Percentiles rank a stretch among this genome's conserved stretches.
phyloP scores from a whole-genome alignment of 2,888 invertebrate genomes.

The Serripes groenlandicus region DNA sequence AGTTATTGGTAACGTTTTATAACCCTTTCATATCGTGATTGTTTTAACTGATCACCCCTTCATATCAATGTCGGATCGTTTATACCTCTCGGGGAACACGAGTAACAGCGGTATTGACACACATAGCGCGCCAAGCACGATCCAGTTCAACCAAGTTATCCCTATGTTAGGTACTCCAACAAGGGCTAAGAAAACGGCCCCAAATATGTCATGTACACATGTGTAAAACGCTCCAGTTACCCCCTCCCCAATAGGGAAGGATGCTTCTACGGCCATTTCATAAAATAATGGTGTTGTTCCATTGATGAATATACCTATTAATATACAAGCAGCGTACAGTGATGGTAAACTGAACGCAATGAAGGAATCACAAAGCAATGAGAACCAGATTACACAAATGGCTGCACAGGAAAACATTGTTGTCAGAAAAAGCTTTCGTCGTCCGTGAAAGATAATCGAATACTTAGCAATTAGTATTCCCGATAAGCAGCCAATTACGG shows the following conservation, averaged over 20 bases:
- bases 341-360: conserved; percentile 29
- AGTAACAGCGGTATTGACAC: conserved; percentile 39
- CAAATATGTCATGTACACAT: conserved; percentile 2
- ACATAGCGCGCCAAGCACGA: conserved; percentile 35
- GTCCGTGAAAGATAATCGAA: conserved; percentile 43
- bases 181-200: conserved; percentile 36
- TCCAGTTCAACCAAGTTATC: conserved; percentile 60
- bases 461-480: conserved; percentile 50
- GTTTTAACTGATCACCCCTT: no score
- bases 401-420: conserved; percentile 21
- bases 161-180: conserved; percentile 42
- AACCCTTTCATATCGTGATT: no score
- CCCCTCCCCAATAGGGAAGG: conserved; percentile 58
- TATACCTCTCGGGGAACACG: conserved; percentile 46
- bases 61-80: conserved; percentile 50
- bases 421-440: conserved; percentile 45
- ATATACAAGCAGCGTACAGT: conserved; percentile 47
- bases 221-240: conserved; percentile 53
- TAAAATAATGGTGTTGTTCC: conserved; percentile 55
- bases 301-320: conserved; percentile 52
- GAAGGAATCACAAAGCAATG: conserved; percentile 29
- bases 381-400: conserved; percentile 45
- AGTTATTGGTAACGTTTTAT: no score
- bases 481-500: conserved; percentile 42
- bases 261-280: conserved; percentile 51